A percentile compares a stretch with the other conserved stretches of the same genome.
phyloP scores from a whole-genome alignment of 2,797 vertebrate species.

The Remorina albescens region DNA sequence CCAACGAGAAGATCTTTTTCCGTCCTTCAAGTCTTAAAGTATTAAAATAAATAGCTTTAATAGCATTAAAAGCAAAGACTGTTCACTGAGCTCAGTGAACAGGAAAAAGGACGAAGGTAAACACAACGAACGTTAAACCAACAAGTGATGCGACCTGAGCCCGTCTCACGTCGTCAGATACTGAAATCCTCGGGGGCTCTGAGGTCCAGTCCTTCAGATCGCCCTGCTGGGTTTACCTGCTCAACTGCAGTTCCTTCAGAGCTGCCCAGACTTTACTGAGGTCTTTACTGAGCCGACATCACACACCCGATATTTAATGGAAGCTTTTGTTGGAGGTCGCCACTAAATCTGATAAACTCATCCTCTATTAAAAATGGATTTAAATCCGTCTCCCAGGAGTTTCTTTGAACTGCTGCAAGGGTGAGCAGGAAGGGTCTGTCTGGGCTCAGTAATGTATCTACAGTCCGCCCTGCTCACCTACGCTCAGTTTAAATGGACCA shows the following conservation, averaged over 20 bases:
- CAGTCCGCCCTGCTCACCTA: conserved; percentile 5
- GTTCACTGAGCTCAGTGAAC: no score
- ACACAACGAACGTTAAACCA: no score
- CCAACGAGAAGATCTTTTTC: no score
- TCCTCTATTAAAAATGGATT: conserved; percentile 20
- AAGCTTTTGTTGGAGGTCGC: conserved; percentile 11
- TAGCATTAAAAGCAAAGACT: no score
- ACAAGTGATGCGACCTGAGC: no score
- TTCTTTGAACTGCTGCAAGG: not conserved
- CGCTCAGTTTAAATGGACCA: conserved; percentile 44
- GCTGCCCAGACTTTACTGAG: not conserved
- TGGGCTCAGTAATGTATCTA: conserved; percentile 21
- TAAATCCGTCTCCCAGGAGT: not conserved
- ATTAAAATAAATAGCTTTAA: no score
- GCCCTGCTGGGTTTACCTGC: no score
- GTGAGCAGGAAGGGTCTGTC: not conserved
- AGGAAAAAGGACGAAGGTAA: no score
- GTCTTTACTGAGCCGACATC: not conserved
- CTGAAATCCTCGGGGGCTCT: no score
- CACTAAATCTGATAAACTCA: conserved; percentile 4
- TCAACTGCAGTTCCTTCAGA: conserved; percentile 29
- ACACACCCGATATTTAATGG: conserved; percentile 10
- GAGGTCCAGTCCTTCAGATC: no score
- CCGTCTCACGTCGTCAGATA: no score
- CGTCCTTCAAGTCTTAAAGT: no score